Percentiles rank a stretch among this genome's conserved stretches.
These are phyloP conservation scores for Cryptoleucopteryx plumbea DNA, from an alignment of 2,113 vertebrate species.

Conservation along the genomic window DNA sequence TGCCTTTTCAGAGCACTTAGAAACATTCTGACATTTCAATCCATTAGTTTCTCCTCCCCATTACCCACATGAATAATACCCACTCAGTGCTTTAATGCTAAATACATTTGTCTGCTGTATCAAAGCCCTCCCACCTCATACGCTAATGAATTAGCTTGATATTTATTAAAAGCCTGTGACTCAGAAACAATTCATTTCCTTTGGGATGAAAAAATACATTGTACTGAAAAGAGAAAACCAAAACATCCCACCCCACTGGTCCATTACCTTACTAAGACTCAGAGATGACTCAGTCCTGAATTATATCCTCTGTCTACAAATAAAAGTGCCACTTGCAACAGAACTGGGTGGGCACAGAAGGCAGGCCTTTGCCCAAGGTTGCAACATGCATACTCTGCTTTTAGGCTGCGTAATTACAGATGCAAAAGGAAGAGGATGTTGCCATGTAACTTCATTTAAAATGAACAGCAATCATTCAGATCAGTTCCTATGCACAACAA, in stretches of 20 bases:
- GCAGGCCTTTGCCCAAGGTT: background rate
- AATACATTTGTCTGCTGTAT: constrained; percentile 1
- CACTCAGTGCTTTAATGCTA: background rate
- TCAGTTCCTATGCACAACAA: background rate
- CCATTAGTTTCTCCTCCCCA: constrained; percentile 2
- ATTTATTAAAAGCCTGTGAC: constrained; percentile 35
- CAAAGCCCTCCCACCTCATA: background rate
- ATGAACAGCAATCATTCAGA: background rate
- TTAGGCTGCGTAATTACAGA: background rate
- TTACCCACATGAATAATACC: constrained; percentile 16
- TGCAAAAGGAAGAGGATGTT: background rate
- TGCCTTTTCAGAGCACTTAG: background rate
- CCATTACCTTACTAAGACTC: background rate
- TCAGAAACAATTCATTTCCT: constrained; percentile 21
- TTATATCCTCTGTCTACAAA: background rate
- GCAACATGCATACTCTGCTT: background rate
- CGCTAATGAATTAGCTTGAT: background rate
- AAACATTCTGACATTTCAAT: background rate
- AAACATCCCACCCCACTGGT: rapidly evolving
- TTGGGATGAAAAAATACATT: background rate
- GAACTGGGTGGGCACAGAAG: background rate
- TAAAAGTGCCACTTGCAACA: background rate
- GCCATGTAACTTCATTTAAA: background rate
- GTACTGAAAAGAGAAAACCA: background rate
- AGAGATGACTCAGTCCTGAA: constrained; percentile 1